Percentiles rank a stretch among this genome's conserved stretches.
phyloP scores from a whole-genome alignment of 2,888 invertebrate species.

The Archips crataeganus region DNA sequence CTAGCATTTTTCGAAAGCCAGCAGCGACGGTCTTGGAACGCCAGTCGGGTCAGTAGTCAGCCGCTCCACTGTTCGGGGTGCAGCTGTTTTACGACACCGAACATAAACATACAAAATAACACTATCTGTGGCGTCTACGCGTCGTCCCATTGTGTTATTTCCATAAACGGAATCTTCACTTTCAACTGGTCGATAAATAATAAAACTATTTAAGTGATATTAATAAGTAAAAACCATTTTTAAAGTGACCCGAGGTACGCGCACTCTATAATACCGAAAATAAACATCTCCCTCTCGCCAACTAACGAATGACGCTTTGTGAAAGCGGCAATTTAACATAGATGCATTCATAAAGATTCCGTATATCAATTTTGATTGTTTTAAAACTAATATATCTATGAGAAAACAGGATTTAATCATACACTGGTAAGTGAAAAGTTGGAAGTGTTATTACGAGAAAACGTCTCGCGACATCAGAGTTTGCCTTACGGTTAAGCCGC shows the following conservation, averaged over 20 bases:
- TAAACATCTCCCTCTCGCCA: conserved; percentile 7
- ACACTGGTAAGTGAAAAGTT: conserved; percentile 36
- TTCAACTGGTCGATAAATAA: conserved; percentile 20
- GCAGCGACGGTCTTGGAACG: not conserved
- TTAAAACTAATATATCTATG: not conserved
- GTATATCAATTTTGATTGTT: not conserved
- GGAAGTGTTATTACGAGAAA: conserved; percentile 38
- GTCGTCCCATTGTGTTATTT: conserved; percentile 3
- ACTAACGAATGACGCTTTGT: not conserved
- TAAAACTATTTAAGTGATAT: conserved; percentile 4
- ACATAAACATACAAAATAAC: conserved; percentile 20
- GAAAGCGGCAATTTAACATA: conserved; percentile 30
- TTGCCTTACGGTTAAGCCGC: conserved; percentile 22
- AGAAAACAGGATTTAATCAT: conserved; percentile 31
- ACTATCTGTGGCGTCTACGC: not conserved
- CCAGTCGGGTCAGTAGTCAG: not conserved
- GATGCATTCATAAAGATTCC: conserved; percentile 19
- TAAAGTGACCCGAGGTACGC: conserved; percentile 33
- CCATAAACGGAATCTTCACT: conserved; percentile 21
- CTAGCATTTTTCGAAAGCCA: not conserved
- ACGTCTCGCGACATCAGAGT: conserved; percentile 23
- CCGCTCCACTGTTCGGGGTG: not conserved
- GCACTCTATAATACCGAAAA: conserved; percentile 26
- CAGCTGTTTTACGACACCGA: conserved; percentile 29
- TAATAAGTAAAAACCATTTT: conserved; percentile 37